Evolutionary conservation across 2,113 vertebrate species (phyloP), one percentile per base, ranked within the genome.

Genomic region (Sander vitreus): DNA sequence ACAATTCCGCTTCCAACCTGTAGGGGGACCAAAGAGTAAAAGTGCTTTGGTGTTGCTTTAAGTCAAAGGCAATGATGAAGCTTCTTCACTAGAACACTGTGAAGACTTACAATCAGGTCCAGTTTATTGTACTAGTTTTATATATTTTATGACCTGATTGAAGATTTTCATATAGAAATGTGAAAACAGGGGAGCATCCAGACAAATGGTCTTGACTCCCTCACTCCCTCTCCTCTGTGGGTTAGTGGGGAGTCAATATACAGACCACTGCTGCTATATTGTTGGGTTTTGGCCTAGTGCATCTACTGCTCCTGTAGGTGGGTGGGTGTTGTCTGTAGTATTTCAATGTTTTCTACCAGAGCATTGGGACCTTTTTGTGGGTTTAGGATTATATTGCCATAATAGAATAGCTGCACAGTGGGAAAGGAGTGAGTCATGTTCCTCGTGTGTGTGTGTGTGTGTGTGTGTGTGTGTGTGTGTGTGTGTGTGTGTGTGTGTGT

Each of bases 381-480:
- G 51, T 78, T 89, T 71, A 54, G 66, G 54, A 70, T 83, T 23
- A 65, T 18, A 80, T 75, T 85, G 79, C 64, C 0, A 23, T 63
- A 80, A 86, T 85, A 76, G 59, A 84, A 86, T 58, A 53, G 50
- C 67, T 68, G 54, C 62, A 78, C 14, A 27, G 55, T 66, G 65
- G 76, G 81, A 68, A 85, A 85, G 19, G 43, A 39, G 66, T 85
- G 84, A 84, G 59, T 88, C 83, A 86, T 88, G 76, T 58, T 25
- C 75, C 18, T 53, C 7, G 30, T 58, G 66, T 51, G 53, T 72
- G 3, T 53, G 73, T 60, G 58, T 55, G 57, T 68, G 54, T 33
- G 60, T 71, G 62, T 48, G 64, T 33, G 48, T 51, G 71, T 58
- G 36, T n/a, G n/a, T n/a, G n/a, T n/a, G n/a, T 55, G 59, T 36